Conservation (phyloP, 2,888 invertebrate genomes). For the Eristalis pertinax region DNA sequence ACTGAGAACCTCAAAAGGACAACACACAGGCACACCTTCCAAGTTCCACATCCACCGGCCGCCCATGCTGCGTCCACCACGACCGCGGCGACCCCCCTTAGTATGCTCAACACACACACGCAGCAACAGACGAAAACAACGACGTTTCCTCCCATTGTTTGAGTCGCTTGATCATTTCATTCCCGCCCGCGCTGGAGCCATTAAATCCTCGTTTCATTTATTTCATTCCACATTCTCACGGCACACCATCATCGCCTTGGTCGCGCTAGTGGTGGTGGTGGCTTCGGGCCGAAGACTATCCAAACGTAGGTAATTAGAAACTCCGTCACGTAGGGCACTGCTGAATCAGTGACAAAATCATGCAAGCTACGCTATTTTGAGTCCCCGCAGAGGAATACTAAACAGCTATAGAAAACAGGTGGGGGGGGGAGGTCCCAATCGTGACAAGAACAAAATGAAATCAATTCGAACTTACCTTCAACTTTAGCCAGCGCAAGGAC, state of each 20-base stretch:
- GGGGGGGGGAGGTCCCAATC: neutral
- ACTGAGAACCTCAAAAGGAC: neutral
- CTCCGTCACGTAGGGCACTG: constrained; percentile 41
- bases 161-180: constrained; percentile 10
- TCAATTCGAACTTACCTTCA: constrained; percentile 86
- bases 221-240: constrained; percentile 65
- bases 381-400: constrained; percentile 25
- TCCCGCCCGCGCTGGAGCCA: constrained; percentile 19
- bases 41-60: neutral
- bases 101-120: constrained; percentile 47
- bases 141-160: constrained; percentile 53
- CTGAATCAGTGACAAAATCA: constrained; percentile 53
- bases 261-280: constrained; percentile 14
- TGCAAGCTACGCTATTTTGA: constrained; percentile 21
- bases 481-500: constrained; percentile 97
- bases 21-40: neutral
- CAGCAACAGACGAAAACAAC: constrained; percentile 40
- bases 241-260: constrained; percentile 47
- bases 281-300: neutral
- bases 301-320: constrained; percentile 39
- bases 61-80: neutral
- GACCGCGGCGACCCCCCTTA: constrained; percentile 4
- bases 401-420: neutral
- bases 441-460: neutral
- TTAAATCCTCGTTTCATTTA: constrained; percentile 59